Evolutionary conservation across 1,140 invertebrate species (phyloP).

Genomic region (Caerostris darwini): DNA sequence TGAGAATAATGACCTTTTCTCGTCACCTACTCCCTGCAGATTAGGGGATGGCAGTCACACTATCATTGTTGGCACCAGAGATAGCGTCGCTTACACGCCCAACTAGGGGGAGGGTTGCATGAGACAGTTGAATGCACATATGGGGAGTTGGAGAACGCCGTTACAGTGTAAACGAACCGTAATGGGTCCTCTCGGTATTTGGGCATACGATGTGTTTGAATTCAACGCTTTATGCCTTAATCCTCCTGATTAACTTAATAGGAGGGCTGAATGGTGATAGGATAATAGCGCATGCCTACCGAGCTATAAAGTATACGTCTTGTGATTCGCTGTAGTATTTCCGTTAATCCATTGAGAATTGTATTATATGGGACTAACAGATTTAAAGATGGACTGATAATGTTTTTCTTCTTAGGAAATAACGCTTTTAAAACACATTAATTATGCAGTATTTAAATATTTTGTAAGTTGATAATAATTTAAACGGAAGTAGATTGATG

Average conservation of each 20-base stretch:
- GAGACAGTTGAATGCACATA: background rate
- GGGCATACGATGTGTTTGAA: background rate
- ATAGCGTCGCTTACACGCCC: background rate
- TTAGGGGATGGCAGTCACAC: background rate
- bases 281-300: no score
- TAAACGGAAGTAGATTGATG: no score
- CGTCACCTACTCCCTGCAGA: constrained; percentile 23
- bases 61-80: background rate
- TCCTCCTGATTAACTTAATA: constrained; percentile 9
- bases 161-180: background rate
- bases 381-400: no score
- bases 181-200: background rate
- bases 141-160: background rate
- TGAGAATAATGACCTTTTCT: constrained; percentile 21
- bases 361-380: no score
- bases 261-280: background rate
- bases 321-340: no score
- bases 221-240: background rate
- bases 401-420: no score
- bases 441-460: no score
- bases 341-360: no score
- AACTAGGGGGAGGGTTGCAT: background rate
- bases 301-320: no score
- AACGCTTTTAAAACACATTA: no score
- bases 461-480: no score